Conservation (phyloP, 1,140 invertebrate species). For the Drosophila lacertosa region DNA sequence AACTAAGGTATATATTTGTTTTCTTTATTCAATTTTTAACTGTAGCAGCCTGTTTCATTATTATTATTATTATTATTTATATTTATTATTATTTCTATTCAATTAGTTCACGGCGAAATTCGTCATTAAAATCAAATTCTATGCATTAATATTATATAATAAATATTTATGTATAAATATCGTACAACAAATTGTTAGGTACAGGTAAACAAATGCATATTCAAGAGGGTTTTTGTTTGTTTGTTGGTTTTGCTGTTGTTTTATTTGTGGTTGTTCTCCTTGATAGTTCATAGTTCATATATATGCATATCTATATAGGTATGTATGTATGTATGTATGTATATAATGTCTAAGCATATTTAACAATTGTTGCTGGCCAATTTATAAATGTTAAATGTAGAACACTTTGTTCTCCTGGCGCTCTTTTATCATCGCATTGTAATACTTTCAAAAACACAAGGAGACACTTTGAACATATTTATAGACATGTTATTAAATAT, state of each 20-base stretch:
- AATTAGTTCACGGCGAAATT: conserved; percentile 47
- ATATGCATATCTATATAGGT: neutral
- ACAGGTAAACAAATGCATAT: conserved; percentile 57
- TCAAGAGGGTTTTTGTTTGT: conserved; percentile 20
- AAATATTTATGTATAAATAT: conserved; percentile 53
- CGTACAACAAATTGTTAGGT: conserved; percentile 34
- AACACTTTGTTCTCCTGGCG: neutral
- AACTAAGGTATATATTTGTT: neutral
- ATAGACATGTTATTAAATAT: conserved; percentile 6
- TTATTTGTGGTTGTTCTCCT: conserved; percentile 4
- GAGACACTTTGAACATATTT: conserved; percentile 7
- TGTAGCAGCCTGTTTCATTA: conserved; percentile 38
- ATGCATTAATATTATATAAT: conserved; percentile 35
- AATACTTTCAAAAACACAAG: conserved; percentile 26
- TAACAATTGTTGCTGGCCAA: neutral
- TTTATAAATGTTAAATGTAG: neutral
- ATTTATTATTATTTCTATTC: conserved; percentile 3
- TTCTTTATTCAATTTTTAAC: conserved; percentile 14
- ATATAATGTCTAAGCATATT: neutral
- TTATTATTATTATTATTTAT: conserved; percentile 21
- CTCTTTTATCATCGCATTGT: conserved; percentile 2
- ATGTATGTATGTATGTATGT: neutral
- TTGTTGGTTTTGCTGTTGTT: conserved; percentile 12
- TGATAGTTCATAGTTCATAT: neutral
- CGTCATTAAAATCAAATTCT: conserved; percentile 47